Evolutionary conservation across 2,888 invertebrate genomes (phyloP).

Genomic region (Diploptera punctata): DNA sequence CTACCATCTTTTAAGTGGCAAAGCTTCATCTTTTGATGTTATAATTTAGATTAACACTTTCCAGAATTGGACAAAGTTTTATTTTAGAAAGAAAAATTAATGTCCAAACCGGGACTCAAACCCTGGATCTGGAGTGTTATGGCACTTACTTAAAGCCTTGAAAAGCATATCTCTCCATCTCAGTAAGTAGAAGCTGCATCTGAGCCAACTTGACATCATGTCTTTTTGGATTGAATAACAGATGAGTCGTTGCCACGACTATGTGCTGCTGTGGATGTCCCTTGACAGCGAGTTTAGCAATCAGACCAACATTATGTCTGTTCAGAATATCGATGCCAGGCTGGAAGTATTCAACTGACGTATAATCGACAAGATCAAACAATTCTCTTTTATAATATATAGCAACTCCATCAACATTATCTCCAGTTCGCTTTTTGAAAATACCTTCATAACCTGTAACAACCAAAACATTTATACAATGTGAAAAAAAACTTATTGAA

Average conservation of each 20-base stretch:
- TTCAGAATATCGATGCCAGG: slow-evolving; percentile 69
- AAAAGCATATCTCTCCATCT: slow-evolving; percentile 79
- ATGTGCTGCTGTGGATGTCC: slow-evolving; percentile 57
- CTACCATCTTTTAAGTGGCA: too few species aligned
- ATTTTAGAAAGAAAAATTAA: too few species aligned
- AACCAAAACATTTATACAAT: too few species aligned
- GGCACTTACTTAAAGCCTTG: slow-evolving; percentile 17
- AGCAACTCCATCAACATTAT: slow-evolving; percentile 88
- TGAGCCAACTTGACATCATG: slow-evolving; percentile 92
- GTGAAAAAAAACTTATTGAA: too few species aligned
- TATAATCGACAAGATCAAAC: slow-evolving; percentile 70
- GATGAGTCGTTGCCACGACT: slow-evolving; percentile 91
- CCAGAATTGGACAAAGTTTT: too few species aligned
- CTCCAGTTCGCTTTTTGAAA: slow-evolving; percentile 84
- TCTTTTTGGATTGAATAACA: slow-evolving; percentile 89
- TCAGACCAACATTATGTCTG: slow-evolving; percentile 87
- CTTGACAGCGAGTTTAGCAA: slow-evolving; percentile 73
- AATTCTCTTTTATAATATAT: slow-evolving; percentile 76
- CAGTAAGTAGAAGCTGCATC: slow-evolving; percentile 80
- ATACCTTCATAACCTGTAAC: slow-evolving; percentile 72
- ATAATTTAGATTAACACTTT: too few species aligned
- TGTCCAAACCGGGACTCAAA: too few species aligned
- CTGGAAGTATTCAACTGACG: slow-evolving; percentile 73
- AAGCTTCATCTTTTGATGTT: too few species aligned
- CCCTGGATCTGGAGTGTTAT: too few species aligned